phyloP scores from a whole-genome alignment of 2,888 invertebrate genomes.

The Linyphia triangularis region DNA sequence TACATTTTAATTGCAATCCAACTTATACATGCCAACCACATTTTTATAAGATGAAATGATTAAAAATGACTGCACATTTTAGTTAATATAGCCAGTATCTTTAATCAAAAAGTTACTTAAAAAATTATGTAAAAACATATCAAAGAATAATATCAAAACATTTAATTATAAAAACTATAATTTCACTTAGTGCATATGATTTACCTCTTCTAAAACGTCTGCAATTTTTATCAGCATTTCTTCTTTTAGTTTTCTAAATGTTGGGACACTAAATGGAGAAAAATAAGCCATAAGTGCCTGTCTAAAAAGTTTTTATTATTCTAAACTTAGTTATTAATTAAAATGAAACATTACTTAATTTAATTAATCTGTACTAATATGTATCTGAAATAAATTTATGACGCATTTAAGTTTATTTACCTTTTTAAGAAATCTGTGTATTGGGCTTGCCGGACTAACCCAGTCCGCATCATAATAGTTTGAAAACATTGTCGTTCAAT shows the following conservation, averaged over 20 bases:
- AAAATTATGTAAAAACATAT: too few relatives aligned
- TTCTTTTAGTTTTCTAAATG: constrained; percentile 95
- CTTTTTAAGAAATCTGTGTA: constrained; percentile 97
- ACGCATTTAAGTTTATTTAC: constrained; percentile 20
- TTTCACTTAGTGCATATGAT: constrained; percentile 46
- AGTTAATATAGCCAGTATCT: too few relatives aligned
- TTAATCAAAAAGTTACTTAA: too few relatives aligned
- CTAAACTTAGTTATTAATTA: neutral
- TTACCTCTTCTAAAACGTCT: constrained; percentile 94
- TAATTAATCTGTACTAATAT: neutral
- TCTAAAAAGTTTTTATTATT: neutral
- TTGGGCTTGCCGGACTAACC: constrained; percentile 95
- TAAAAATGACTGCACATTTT: too few relatives aligned
- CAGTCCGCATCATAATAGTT: constrained; percentile 99
- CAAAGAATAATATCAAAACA: too few relatives aligned
- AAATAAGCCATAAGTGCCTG: constrained; percentile 25
- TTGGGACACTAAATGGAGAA: constrained; percentile 91
- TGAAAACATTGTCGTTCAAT: constrained; percentile 99
- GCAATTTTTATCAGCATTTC: constrained; percentile 97
- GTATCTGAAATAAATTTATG: neutral
- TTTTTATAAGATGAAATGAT: too few relatives aligned
- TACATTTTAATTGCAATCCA: too few relatives aligned
- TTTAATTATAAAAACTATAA: too few relatives aligned
- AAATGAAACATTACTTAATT: neutral
- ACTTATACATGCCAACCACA: too few relatives aligned